Conservation (phyloP, 1,140 invertebrate species). For the Drosophila lacertosa region DNA sequence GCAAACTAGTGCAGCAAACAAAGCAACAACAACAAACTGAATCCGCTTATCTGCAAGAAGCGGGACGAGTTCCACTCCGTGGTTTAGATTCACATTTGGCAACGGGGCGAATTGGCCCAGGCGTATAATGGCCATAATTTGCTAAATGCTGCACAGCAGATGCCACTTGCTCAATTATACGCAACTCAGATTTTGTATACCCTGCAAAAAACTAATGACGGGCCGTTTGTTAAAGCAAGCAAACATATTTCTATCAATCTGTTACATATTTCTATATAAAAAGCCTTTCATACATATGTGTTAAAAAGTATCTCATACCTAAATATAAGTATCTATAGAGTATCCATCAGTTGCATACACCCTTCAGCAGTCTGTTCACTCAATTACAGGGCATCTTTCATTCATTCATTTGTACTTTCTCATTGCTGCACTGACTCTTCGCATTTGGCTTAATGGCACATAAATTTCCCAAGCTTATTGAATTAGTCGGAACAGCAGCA, state of each 20-base stretch:
- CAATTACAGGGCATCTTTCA: background rate
- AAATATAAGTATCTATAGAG: too few relatives aligned
- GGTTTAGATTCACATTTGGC: conserved; percentile 23
- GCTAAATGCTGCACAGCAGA: conserved; percentile 51
- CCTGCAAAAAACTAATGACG: too few relatives aligned
- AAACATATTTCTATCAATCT: too few relatives aligned
- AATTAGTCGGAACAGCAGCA: conserved; percentile 52
- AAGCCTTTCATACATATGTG: too few relatives aligned
- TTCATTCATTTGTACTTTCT: background rate
- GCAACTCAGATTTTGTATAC: background rate
- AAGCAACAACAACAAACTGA: conserved; percentile 36
- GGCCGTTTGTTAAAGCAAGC: too few relatives aligned
- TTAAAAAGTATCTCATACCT: too few relatives aligned
- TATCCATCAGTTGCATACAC: too few relatives aligned
- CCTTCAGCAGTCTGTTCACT: too few relatives aligned
- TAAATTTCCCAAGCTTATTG: conserved; percentile 62
- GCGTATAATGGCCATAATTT: conserved; percentile 60
- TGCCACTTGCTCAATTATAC: conserved; percentile 14
- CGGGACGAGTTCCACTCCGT: conserved; percentile 25
- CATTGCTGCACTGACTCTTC: background rate
- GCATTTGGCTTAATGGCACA: conserved; percentile 37
- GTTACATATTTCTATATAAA: too few relatives aligned
- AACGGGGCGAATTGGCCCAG: conserved; percentile 21
- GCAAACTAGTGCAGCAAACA: conserved; percentile 60
- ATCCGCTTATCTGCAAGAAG: conserved; percentile 50